Base-by-base conservation (phyloP, 2,888 invertebrate genomes). In the Cheilosia variabilis region DNA sequence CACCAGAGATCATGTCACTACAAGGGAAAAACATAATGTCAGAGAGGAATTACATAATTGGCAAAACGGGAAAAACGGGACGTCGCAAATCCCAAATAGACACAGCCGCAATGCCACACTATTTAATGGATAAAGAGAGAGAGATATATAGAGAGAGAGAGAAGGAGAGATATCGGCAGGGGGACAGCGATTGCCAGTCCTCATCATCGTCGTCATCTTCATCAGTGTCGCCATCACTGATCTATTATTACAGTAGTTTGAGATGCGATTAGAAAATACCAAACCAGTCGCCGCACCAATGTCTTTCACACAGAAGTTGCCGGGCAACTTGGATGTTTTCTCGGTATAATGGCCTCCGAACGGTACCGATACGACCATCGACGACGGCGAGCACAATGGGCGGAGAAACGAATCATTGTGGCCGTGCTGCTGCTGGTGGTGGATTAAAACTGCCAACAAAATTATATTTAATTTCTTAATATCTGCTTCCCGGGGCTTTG, bases 401-500 rank as follows among this genome's bases (percentile, higher is more conserved):
- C 10, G 34, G 52, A 58, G 57, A 77, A 13, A 19, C 41, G 57
- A 63, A 63, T 0, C 24, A 24, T 4, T 24, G 24, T 4, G 24
- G 24, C 24, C 24, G 58, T 66, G 65, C 34, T 52, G 65, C 34
- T 52, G 13, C 43, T 60, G 47, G 50, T 27, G 47, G 81, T 58
- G 69, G 73, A 79, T 84, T 79, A 84, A 69, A 83, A 79, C 73
- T 84, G 68, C 79, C 83, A 78, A 79, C 66, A 66, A 71, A 80
- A 84, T 86, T 82, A 62, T 24, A 81, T 76, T 81, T 86, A 72
- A 86, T 86, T 86, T 77, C 81, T 77, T 77, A 77, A 86, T 87
- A 77, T 71, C 47, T 43, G 68, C 72, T 55, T 60, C 72, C 71
- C 60, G 45, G 34, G 75, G 75, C 68, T 58, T 58, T 53, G n/a